Evolutionary conservation across 64 coral and sea anemone species (phyloP), one percentile per base, ranked within the genome.

Genomic region (Pocillopora verrucosa): DNA sequence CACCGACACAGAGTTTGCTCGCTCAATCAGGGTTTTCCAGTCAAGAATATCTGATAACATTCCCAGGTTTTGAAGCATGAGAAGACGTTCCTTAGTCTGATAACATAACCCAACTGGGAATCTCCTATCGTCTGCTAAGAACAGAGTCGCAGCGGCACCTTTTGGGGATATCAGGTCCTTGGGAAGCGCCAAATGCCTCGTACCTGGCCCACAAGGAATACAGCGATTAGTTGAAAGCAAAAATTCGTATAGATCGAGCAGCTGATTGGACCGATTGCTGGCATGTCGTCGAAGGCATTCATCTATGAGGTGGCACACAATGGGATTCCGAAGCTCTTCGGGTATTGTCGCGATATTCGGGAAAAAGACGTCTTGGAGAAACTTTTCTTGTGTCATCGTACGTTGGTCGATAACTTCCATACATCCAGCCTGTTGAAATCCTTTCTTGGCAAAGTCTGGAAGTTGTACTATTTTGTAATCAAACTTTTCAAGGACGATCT

Each of bases 301-400:
- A 67, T 98, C 95, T 12, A 94, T 58, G 56, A 91, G 65, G 64
- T 88, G 75, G 59, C 86, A 94, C 0, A 98, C 89, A 65, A 94
- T 56, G 1, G 63, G n/a, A 79, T 98, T 80, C 74, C 95, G 65
- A 34, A 89, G 41, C 14, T 72, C 59, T 26, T 56, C 57, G 20
- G 89, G 72, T 35, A 98, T 84, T 13, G 34, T 60, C 11, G 68
- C 0, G 12, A 98, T 84, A 9, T 89, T 88, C 16, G 92, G 84
- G 59, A 98, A 98, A 79, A 98, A 98, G 10, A 95, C 65, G 10
- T 94, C 63, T 56, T 67, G 16, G 34, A 98, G 86, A 79, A 98
- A 98, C 51, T 86, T 94, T 58, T 91, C 63, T 65, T 88, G 86
- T 59, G 95, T 89, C 92, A 98, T 91, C 36, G 92, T 98, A 57